Evolutionary conservation across 1,140 invertebrate species (phyloP).

Genomic region (Lasioglossum albipes): DNA sequence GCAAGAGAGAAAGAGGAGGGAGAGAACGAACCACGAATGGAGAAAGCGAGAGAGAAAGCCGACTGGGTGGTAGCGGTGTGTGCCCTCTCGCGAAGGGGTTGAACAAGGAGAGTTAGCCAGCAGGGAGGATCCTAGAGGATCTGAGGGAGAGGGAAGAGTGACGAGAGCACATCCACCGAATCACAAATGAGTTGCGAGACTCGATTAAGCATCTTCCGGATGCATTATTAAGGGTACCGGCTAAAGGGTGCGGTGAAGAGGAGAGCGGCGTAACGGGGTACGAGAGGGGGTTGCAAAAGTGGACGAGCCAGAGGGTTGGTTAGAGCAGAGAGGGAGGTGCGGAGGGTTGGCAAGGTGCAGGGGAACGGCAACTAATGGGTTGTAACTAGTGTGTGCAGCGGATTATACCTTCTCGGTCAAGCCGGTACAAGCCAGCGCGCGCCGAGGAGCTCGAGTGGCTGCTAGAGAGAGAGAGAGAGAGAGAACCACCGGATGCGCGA

Average conservation of each 20-base stretch:
- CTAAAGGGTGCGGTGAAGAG: slow-evolving; percentile 44
- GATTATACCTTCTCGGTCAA: slow-evolving; percentile 65
- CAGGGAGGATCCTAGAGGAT: neutral
- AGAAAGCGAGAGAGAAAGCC: too few species aligned
- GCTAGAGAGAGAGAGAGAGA: neutral
- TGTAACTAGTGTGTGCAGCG: slow-evolving; percentile 64
- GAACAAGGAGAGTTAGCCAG: neutral
- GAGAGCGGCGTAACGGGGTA: neutral
- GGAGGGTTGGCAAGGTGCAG: neutral
- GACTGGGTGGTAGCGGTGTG: too few species aligned
- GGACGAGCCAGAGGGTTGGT: slow-evolving; percentile 20
- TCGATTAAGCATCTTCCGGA: slow-evolving; percentile 62
- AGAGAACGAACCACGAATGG: too few species aligned
- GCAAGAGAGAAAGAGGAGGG: neutral
- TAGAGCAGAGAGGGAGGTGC: neutral
- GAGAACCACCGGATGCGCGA: neutral
- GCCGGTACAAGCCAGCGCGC: slow-evolving; percentile 52
- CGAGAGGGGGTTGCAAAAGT: slow-evolving; percentile 21
- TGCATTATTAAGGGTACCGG: slow-evolving; percentile 61
- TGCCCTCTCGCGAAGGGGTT: too few species aligned
- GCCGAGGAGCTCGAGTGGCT: slow-evolving; percentile 42
- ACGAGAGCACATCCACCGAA: slow-evolving; percentile 57
- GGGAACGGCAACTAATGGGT: slow-evolving; percentile 58
- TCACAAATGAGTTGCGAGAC: slow-evolving; percentile 66
- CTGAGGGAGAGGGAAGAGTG: slow-evolving; percentile 2